Evolutionary conservation across 30 jellyfish, hydroid and myxozoan genomes (phyloP).

Genomic region (Hydractinia echinata): DNA sequence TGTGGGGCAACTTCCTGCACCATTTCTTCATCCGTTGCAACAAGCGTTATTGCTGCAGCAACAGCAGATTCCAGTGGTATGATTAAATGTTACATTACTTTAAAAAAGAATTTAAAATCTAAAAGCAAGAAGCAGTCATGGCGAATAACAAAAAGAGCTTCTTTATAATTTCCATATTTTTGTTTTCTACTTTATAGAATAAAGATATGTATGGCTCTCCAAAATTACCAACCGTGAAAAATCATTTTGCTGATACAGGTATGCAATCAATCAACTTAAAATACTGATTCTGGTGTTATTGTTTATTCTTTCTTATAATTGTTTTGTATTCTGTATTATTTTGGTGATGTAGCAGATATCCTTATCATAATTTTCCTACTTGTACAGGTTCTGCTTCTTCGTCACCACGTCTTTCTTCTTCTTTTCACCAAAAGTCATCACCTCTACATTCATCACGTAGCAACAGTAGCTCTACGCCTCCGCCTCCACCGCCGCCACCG

Average conservation of each 20-base stretch:
- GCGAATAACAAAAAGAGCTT: not conserved
- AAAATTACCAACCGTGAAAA: slow-evolving; percentile 20
- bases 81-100: not conserved
- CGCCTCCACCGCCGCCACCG: slow-evolving; percentile 76
- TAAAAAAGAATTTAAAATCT: too few species aligned
- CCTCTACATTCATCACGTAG: slow-evolving; percentile 4
- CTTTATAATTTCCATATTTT: not conserved
- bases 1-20: slow-evolving; percentile 43
- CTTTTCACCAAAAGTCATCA: slow-evolving; percentile 4
- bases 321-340: too few species aligned
- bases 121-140: not conserved
- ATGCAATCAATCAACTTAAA: not conserved
- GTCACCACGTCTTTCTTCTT: slow-evolving; percentile 21
- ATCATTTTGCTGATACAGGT: slow-evolving; percentile 18
- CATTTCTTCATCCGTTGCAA: slow-evolving; percentile 83
- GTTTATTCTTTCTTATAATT: not conserved
- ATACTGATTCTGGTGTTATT: not conserved
- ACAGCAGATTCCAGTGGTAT: slow-evolving; percentile 49
- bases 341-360: too few species aligned
- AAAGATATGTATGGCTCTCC: slow-evolving; percentile 12
- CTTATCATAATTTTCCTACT: not conserved
- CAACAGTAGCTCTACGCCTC: slow-evolving; percentile 59
- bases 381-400: slow-evolving; percentile 22
- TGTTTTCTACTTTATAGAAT: not conserved
- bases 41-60: slow-evolving; percentile 90